Evolutionary conservation across 2,797 vertebrate species (phyloP), one percentile per base, ranked within the genome.

Genomic region (Malacoraja senta): DNA sequence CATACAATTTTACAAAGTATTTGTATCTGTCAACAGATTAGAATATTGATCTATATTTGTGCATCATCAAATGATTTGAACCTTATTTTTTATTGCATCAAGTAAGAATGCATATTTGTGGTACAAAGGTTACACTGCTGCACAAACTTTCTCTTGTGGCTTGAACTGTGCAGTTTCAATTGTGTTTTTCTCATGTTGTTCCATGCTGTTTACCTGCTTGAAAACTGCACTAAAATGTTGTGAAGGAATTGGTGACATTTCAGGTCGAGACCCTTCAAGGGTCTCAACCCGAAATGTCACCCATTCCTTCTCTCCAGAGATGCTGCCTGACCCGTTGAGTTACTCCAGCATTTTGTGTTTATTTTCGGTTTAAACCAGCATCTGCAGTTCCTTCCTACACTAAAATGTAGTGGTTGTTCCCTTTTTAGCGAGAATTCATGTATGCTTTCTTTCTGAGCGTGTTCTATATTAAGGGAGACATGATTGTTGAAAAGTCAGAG

Each of bases 131-230:
- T 35, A 68, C 26, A 1, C 6, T 91, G 32, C 38, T 24, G 3
- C 35, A 91, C 3, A 74, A 91, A 91, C 68, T 91, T 74, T 91
- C 90, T 74, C 90, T 74, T 72, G 68, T 29, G 90, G 90, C 53
- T 74, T 38, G 15, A 44, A 38, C 71, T 29, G 35, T 53, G 35
- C 35, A n/a, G 68, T 74, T 74, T 53, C n/a, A 68, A 65, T 44
- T 21, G 35, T 17, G 68, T 74, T 91, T 91, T 91, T 72, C 63
- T 19, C 68, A 65, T 65, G 15, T 17, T 88, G n/a, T 65, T 88
- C 35, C 13, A 4, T 68, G 84, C 65, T 19, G 15, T 24, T 32
- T n/a, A 68, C 90, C 35, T 38, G 53, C 90, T 53, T 74, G 71
- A 71, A 71, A 71, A 91, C n/a, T 71, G 17, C 65, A 12, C 13